phyloP scores from a whole-genome alignment of 2,113 vertebrate species.

The Prinia subflava region DNA sequence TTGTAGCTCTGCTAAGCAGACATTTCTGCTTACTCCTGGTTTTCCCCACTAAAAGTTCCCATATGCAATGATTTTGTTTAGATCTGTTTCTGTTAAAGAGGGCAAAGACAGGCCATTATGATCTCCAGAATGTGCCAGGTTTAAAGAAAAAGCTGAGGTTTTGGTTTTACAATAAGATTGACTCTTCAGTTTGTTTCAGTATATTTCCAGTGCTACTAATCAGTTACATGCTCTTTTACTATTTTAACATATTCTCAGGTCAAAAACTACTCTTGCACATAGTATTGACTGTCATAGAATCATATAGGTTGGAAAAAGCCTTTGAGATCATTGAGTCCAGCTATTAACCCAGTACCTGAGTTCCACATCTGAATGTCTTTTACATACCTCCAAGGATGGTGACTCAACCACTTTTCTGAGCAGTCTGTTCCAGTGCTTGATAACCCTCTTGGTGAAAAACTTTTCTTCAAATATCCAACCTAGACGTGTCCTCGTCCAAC shows the following conservation, averaged over 20 bases:
- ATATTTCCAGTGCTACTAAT: not conserved
- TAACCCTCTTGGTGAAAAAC: not conserved
- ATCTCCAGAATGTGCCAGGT: not conserved
- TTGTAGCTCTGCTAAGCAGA: not conserved
- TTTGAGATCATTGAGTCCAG: not conserved
- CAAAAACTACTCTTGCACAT: not conserved
- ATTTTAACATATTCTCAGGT: not conserved
- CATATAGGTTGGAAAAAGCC: not conserved
- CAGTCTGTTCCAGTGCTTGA: not conserved
- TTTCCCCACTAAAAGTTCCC: not conserved
- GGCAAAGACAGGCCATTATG: not conserved
- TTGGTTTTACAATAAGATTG: not conserved
- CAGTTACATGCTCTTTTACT: not conserved
- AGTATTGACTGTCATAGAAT: not conserved
- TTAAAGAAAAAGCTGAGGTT: not conserved
- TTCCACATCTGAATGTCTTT: not conserved
- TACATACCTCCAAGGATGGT: not conserved
- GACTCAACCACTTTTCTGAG: not conserved
- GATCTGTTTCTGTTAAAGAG: not conserved
- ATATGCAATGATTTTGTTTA: not conserved
- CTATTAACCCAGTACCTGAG: not conserved
- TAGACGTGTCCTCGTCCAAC: not conserved
- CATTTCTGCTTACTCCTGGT: not conserved
- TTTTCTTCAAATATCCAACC: not conserved
- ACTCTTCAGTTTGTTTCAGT: not conserved